Conservation (phyloP, 2,888 invertebrate species). For the Dusona sp. region DNA sequence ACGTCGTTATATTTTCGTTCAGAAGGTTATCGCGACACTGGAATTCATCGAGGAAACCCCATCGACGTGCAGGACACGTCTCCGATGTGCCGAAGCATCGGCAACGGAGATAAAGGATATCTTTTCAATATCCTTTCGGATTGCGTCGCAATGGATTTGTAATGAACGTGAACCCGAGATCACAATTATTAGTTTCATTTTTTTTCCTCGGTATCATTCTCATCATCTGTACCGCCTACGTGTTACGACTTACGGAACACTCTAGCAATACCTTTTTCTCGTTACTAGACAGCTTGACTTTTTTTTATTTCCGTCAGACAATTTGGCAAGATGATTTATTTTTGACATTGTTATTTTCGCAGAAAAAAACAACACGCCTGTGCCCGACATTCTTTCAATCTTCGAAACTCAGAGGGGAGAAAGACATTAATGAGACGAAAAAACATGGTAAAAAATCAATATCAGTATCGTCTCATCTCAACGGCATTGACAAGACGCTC, state of each 20-base stretch:
- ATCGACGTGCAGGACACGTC: conserved; percentile 16
- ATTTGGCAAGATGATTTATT: conserved; percentile 37
- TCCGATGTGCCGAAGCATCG: conserved; percentile 31
- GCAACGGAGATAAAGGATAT: conserved; percentile 44
- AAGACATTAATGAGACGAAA: conserved; percentile 35
- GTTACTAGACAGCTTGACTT: conserved; percentile 31
- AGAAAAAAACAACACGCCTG: not conserved
- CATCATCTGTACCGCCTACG: conserved; percentile 34
- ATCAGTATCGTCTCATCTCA: not conserved
- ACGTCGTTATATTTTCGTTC: conserved; percentile 53
- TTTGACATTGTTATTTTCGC: conserved; percentile 3
- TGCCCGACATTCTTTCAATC: conserved; percentile 14
- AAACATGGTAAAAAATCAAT: not conserved
- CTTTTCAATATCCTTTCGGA: conserved; percentile 17
- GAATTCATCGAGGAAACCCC: conserved; percentile 41
- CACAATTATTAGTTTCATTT: conserved; percentile 81
- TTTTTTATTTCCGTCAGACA: conserved; percentile 1
- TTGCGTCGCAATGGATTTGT: conserved; percentile 23
- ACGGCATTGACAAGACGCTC: not conserved
- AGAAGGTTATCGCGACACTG: conserved; percentile 28
- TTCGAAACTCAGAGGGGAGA: not conserved
- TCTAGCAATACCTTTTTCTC: conserved; percentile 20
- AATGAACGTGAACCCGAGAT: conserved; percentile 62
- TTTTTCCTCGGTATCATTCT: conserved; percentile 68
- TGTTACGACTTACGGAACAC: conserved; percentile 1